These are phyloP conservation scores for Platorchestia sp. DNA, from an alignment of 1,140 invertebrate genomes.

Conservation along the genomic window DNA sequence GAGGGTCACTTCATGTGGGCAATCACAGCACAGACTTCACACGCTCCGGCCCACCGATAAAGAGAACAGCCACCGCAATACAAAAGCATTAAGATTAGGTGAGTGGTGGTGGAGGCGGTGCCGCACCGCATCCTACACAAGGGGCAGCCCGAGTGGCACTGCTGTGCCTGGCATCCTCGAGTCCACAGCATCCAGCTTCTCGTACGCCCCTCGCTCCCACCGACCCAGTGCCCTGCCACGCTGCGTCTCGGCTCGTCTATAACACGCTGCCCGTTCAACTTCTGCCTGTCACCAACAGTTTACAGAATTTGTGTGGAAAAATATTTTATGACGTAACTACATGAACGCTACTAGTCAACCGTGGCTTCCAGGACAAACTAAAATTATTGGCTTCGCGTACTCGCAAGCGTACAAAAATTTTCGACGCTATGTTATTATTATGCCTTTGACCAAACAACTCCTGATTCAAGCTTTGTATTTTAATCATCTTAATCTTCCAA, in stretches of 20 bases:
- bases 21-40: background rate
- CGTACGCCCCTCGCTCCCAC: background rate
- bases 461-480: too few species aligned
- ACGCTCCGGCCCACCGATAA: background rate
- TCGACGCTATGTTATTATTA: too few species aligned
- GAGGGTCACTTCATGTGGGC: background rate
- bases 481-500: too few species aligned
- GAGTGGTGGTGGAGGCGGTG: background rate
- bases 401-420: background rate
- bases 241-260: background rate
- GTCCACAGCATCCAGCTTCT: background rate
- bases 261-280: background rate
- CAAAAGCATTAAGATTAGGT: background rate
- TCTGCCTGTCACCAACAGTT: background rate
- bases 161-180: background rate
- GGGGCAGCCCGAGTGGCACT: constrained; percentile 20
- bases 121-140: constrained; percentile 1
- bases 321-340: background rate
- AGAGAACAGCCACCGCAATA: background rate
- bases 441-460: too few species aligned
- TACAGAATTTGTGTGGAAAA: background rate
- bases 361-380: background rate
- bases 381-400: background rate
- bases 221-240: background rate
- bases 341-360: background rate